Percentiles rank a stretch among this genome's conserved stretches.
Evolutionary conservation across 2,797 vertebrate species (phyloP).

Genomic region (Pithecia hirsuta): DNA sequence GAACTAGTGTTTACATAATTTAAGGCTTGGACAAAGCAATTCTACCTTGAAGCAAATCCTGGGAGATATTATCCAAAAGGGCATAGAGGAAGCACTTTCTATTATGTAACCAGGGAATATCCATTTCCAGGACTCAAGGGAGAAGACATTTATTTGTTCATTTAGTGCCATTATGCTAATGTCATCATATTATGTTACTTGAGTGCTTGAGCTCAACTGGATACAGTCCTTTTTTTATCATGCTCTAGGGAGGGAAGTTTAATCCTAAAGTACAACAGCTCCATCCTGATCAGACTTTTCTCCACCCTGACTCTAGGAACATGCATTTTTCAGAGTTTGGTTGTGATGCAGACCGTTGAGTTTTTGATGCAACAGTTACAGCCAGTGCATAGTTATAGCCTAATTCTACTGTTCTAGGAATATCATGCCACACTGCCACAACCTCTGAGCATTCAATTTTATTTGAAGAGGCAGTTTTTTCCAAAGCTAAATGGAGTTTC

Average conservation of each 20-base stretch:
- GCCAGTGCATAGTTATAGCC: neutral
- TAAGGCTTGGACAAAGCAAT: neutral
- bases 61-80: neutral
- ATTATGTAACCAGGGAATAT: neutral
- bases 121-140: conserved; percentile 45
- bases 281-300: neutral
- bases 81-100: conserved; percentile 11
- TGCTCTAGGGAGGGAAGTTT: neutral
- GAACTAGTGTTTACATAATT: neutral
- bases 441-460: neutral
- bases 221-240: neutral
- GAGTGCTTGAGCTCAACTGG: neutral
- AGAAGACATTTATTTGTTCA: neutral
- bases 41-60: neutral
- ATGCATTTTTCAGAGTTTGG: neutral
- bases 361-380: neutral
- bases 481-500: neutral
- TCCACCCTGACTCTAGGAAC: neutral
- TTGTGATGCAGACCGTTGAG: neutral
- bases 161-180: neutral
- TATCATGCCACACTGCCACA: neutral
- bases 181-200: neutral
- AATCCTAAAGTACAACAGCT: neutral
- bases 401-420: neutral
- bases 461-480: neutral